These are phyloP conservation scores for Drosophila orena DNA, from an alignment of 1,140 invertebrate genomes.

Conservation along the genomic window DNA sequence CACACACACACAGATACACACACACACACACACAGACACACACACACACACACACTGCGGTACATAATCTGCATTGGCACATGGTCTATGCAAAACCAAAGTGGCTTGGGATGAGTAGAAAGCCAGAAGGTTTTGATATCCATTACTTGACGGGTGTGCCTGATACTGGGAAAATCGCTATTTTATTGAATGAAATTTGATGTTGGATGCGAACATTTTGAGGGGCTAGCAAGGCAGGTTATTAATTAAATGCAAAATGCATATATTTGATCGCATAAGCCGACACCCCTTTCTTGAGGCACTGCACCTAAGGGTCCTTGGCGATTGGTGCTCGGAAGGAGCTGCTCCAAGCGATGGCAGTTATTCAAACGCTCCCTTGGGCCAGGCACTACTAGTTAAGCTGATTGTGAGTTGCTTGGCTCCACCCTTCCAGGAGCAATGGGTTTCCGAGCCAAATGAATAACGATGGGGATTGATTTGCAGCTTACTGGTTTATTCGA, in stretches of 20 bases:
- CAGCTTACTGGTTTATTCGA: neutral
- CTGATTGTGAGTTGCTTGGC: neutral
- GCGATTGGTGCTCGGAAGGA: neutral
- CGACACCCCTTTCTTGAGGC: neutral
- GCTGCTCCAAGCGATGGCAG: slow-evolving; percentile 27
- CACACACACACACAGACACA: no score
- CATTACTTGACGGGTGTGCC: neutral
- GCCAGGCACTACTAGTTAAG: slow-evolving; percentile 9
- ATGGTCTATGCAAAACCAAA: neutral
- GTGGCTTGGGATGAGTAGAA: neutral
- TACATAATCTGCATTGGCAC: slow-evolving; percentile 13
- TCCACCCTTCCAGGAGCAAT: neutral
- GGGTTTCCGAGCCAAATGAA: neutral
- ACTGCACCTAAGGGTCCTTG: neutral
- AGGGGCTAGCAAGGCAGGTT: no score
- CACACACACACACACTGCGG: neutral
- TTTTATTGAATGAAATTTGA: no score
- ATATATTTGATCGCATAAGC: neutral
- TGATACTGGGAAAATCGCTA: no score
- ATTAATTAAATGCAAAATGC: no score
- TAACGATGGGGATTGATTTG: slow-evolving; percentile 1
- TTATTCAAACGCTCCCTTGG: slow-evolving; percentile 25
- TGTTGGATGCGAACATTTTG: no score
- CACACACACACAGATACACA: neutral
- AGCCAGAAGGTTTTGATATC: no score